These are phyloP conservation scores for Drosophila elegans DNA, from an alignment of 1,140 invertebrate genomes.

Conservation along the genomic window DNA sequence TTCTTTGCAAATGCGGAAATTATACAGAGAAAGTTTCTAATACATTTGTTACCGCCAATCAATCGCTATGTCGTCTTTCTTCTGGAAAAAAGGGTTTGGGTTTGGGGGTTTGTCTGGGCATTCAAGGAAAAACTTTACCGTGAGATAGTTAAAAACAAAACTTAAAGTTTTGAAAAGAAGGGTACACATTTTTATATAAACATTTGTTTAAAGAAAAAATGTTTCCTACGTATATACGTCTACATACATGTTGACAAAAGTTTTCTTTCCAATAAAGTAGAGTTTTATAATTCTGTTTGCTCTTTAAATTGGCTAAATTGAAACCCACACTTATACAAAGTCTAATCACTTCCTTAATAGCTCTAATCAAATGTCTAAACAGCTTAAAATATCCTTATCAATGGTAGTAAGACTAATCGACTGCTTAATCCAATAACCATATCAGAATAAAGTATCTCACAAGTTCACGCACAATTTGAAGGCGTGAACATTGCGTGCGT, in stretches of 20 bases:
- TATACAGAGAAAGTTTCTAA: slow-evolving; percentile 78
- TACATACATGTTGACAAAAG: too few species aligned
- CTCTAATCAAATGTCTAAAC: slow-evolving; percentile 2
- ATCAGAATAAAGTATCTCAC: slow-evolving; percentile 16
- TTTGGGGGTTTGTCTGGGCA: not conserved
- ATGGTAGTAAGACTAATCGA: slow-evolving; percentile 1
- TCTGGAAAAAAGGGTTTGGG: not conserved
- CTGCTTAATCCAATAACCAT: slow-evolving; percentile 2
- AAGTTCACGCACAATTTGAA: slow-evolving; percentile 27
- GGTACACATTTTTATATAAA: too few species aligned
- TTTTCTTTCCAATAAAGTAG: too few species aligned
- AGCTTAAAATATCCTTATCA: slow-evolving; percentile 2
- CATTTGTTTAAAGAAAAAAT: too few species aligned
- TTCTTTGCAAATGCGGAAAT: slow-evolving; percentile 72
- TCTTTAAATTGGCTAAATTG: too few species aligned
- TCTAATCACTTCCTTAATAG: slow-evolving; percentile 3
- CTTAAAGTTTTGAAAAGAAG: not conserved
- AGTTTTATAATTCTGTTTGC: too few species aligned
- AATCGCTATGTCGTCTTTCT: slow-evolving; percentile 46
- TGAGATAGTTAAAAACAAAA: slow-evolving; percentile 15
- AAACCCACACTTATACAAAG: not conserved
- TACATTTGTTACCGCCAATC: slow-evolving; percentile 79
- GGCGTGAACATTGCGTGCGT: slow-evolving; percentile 48
- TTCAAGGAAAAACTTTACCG: slow-evolving; percentile 23
- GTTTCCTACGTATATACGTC: too few species aligned